These are phyloP conservation scores for Drosophila lacteicornis DNA, from an alignment of 1,140 invertebrate genomes.

Conservation along the genomic window DNA sequence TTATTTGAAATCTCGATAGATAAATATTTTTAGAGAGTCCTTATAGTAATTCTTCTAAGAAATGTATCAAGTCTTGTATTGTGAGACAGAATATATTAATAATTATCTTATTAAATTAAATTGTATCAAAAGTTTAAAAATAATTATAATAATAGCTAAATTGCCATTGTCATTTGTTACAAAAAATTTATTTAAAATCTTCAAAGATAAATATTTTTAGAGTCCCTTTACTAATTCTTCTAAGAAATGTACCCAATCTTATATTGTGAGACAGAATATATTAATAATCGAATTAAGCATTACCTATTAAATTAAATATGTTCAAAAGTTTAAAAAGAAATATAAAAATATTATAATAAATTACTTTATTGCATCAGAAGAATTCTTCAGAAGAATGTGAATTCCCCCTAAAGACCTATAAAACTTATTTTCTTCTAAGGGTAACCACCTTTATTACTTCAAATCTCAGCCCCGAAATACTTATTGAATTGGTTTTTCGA, in stretches of 20 bases:
- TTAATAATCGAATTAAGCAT: no score
- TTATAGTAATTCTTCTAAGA: background rate
- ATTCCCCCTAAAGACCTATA: no score
- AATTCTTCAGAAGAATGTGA: background rate
- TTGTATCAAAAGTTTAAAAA: no score
- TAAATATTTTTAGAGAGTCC: background rate
- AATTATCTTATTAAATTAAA: no score
- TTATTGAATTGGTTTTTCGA: conserved; percentile 26
- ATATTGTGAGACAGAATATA: background rate
- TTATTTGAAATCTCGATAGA: no score
- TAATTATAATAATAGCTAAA: background rate
- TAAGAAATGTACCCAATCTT: background rate
- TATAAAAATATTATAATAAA: background rate
- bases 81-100: no score
- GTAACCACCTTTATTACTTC: background rate
- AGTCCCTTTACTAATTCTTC: background rate
- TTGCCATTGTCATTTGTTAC: no score
- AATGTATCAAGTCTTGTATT: background rate
- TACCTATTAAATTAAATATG: no score
- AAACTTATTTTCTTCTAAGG: background rate
- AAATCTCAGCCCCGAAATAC: background rate
- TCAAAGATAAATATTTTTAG: background rate
- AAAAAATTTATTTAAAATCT: background rate
- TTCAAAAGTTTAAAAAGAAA: no score
- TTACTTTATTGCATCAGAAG: background rate